phyloP scores from a whole-genome alignment of 2,113 vertebrate genomes.

The Notiomystis cincta region DNA sequence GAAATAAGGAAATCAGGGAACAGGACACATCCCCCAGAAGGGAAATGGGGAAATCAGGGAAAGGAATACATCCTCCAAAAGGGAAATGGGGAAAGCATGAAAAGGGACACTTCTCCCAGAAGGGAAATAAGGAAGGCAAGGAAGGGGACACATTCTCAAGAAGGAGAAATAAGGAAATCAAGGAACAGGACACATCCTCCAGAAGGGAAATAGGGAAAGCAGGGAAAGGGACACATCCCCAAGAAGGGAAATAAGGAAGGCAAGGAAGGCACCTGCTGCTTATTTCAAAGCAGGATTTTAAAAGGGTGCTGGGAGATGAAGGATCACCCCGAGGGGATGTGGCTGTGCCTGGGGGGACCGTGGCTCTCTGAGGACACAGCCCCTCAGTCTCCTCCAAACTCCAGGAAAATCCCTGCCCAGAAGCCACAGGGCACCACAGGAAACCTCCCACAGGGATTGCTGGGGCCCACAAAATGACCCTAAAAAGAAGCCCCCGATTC shows the following conservation, averaged over 20 bases:
- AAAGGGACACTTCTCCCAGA: not conserved
- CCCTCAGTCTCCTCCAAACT: not conserved
- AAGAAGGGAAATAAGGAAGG: not conserved
- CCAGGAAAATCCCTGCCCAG: not conserved
- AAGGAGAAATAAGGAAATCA: not conserved
- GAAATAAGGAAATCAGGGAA: not conserved
- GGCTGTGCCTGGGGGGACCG: not conserved
- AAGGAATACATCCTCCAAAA: rapidly evolving
- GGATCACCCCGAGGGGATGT: not conserved
- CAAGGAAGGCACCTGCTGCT: not conserved
- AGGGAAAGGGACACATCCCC: not conserved
- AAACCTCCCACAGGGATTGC: not conserved
- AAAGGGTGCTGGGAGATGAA: not conserved
- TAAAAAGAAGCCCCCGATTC: not conserved
- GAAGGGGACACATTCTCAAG: not conserved
- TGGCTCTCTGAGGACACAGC: not conserved
- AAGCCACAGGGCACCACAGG: not conserved
- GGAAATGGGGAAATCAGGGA: not conserved
- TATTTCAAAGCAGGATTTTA: not conserved
- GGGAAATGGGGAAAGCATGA: not conserved
- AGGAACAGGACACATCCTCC: not conserved
- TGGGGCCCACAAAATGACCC: not conserved
- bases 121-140: not conserved
- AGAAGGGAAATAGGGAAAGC: not conserved
- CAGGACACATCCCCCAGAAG: rapidly evolving